Conservation (phyloP, 2,888 invertebrate genomes). For the Plebejus argus region DNA sequence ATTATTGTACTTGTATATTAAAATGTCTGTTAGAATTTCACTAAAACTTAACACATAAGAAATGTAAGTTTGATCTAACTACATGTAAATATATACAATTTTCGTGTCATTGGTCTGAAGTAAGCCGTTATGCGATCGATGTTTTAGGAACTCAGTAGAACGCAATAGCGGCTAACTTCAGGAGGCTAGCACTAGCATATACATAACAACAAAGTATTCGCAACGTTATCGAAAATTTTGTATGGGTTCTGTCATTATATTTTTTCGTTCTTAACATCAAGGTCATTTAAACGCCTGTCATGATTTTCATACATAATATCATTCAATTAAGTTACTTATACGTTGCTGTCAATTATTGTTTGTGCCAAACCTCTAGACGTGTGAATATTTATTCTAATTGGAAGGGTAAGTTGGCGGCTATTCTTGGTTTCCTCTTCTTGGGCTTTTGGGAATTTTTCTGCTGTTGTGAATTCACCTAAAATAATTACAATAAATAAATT, state of each 20-base stretch:
- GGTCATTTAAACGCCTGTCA: no score
- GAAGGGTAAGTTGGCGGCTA: constrained; percentile 73
- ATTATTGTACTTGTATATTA: constrained; percentile 17
- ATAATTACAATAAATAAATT: not conserved
- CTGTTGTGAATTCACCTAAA: constrained; percentile 36
- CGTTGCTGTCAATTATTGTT: no score
- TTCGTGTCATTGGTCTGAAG: constrained; percentile 22
- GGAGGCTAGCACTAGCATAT: not conserved
- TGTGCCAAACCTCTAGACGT: not conserved
- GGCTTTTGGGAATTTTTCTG: constrained; percentile 43
- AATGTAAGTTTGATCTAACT: constrained; percentile 21
- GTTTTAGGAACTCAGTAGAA: constrained; percentile 21
- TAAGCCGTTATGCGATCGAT: not conserved
- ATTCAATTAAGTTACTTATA: no score
- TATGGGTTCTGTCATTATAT: not conserved
- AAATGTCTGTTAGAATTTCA: not conserved
- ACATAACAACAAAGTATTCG: not conserved
- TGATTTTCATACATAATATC: no score
- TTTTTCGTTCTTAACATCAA: not conserved
- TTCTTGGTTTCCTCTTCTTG: constrained; percentile 67
- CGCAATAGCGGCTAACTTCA: constrained; percentile 23
- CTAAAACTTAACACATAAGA: constrained; percentile 5
- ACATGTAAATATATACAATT: constrained; percentile 23
- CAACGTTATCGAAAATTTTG: not conserved
- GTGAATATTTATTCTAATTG: constrained; percentile 57